Evolutionary conservation across 2,113 vertebrate species (phyloP), one percentile per base, ranked within the genome.

Genomic region (Corythaixoides concolor): DNA sequence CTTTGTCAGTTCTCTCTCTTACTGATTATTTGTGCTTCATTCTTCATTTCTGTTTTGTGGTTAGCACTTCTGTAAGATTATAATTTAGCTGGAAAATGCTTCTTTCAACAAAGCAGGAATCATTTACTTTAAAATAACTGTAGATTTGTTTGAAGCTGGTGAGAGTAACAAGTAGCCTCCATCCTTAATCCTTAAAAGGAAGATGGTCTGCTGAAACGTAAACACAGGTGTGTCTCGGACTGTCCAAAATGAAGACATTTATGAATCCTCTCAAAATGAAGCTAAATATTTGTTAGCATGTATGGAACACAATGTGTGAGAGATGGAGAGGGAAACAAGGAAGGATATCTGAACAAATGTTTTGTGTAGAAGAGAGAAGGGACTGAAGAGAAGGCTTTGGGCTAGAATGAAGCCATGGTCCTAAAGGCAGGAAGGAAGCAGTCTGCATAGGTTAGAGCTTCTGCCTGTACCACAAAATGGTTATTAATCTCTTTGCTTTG

Each of bases 371-470:
- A 62, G 19, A 77, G 11, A 62, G 35, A 52, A 77, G n/a, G 56
- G n/a, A 33, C 20, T 47, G 33, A 62, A 70, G 63, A 78, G 28
- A 63, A 59, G 30, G 22, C 21, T 89, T 78, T 55, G 43, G 39
- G 12, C 4, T 63, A n/a, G 37, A 81, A 50, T 20, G 4, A 5
- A 63, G 92, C 24, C 91, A 97, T 52, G 97, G 97, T 79, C 72
- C 97, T 59, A 80, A 96, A 76, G 96, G 96, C 60, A 79, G 92
- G 75, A 98, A 99, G 98, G 98, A 98, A 97, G 19, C 17, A 3
- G 6, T 15, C 49, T 30, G 21, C 23, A 30, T 8, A n/a, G 28
- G 69, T 70, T 49, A 66, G 26, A 20, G 58, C 13, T 53, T 37
- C 49, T 77, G 59, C 19, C 17, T 11, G 0, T 58, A 15, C 47